Conservation (phyloP, 2,113 vertebrate species). For the Myrmophylax atrothorax region DNA sequence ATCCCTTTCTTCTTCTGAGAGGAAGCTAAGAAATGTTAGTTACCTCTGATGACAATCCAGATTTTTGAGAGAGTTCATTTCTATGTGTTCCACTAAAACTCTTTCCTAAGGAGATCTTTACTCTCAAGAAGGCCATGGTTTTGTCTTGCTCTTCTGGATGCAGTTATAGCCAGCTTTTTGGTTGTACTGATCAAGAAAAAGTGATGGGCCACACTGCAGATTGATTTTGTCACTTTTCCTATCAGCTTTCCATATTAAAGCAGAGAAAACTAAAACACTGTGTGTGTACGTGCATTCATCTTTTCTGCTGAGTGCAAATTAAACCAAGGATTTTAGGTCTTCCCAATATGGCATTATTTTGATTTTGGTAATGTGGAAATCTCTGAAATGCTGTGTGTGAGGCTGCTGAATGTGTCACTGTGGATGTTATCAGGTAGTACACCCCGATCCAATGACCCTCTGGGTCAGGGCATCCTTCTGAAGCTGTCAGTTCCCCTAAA, state of each 20-base stretch:
- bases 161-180: background rate
- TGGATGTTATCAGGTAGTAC: background rate
- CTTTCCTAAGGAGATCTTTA: background rate
- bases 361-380: background rate
- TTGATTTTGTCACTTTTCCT: background rate
- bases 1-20: background rate
- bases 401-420: background rate
- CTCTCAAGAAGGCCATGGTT: background rate
- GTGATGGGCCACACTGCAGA: background rate
- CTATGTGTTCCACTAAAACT: background rate
- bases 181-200: background rate
- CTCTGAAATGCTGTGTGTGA: background rate
- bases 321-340: background rate
- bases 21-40: background rate
- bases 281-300: background rate
- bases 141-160: background rate
- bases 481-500: background rate
- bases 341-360: fast-evolving
- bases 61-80: background rate
- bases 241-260: background rate
- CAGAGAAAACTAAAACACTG: background rate
- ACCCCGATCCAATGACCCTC: background rate
- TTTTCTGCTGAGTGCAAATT: background rate
- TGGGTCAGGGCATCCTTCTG: background rate
- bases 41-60: background rate